phyloP scores from a whole-genome alignment of 2,797 vertebrate genomes.

The Neoniphon sammara region DNA sequence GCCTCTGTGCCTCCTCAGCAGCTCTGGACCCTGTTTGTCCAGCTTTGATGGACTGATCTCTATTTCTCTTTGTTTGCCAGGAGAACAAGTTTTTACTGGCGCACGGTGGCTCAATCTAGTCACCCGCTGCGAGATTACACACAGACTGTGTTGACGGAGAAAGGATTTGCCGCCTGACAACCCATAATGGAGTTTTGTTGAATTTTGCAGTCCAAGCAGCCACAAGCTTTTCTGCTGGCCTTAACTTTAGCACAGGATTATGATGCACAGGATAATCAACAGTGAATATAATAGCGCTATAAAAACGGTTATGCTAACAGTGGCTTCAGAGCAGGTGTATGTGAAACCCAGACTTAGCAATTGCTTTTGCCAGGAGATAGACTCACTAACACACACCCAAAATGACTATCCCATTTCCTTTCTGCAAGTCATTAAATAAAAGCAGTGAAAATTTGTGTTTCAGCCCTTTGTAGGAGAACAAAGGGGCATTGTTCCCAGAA shows the following conservation, averaged over 20 bases:
- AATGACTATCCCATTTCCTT: too few relatives aligned
- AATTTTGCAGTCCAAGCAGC: not conserved
- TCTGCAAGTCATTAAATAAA: too few relatives aligned
- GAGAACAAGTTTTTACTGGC: slow-evolving; percentile 68
- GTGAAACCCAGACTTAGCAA: too few relatives aligned
- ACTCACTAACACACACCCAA: too few relatives aligned
- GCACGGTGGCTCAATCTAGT: slow-evolving; percentile 8
- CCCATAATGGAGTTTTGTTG: not conserved
- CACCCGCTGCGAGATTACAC: slow-evolving; percentile 44
- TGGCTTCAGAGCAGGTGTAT: too few relatives aligned
- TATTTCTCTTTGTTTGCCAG: slow-evolving; percentile 62
- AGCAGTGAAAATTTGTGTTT: too few relatives aligned
- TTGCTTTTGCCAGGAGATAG: too few relatives aligned
- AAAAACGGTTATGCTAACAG: too few relatives aligned
- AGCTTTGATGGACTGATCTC: slow-evolving; percentile 58
- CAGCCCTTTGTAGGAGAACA: too few relatives aligned
- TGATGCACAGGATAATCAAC: not conserved
- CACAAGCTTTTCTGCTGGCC: not conserved
- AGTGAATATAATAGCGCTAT: not conserved
- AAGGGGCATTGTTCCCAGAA: too few relatives aligned
- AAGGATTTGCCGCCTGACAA: slow-evolving; percentile 24
- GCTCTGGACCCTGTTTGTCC: slow-evolving; percentile 67
- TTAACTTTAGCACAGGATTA: not conserved
- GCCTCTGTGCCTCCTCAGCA: slow-evolving; percentile 30
- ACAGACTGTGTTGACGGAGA: slow-evolving; percentile 49